Evolutionary conservation across 1,140 invertebrate species (phyloP).

Genomic region (Eupeodes corollae): DNA sequence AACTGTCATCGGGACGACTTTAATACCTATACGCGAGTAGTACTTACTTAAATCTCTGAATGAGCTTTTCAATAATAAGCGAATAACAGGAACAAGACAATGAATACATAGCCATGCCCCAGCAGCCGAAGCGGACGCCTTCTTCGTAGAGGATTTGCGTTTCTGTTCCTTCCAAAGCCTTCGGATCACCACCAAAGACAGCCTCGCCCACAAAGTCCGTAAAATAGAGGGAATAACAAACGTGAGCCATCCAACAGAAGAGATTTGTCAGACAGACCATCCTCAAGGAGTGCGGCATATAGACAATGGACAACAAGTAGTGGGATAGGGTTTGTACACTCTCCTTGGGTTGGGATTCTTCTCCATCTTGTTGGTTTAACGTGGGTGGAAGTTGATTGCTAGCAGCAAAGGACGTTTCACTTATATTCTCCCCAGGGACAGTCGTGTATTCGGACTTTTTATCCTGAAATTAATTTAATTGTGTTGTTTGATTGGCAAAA

Average conservation of each 20-base stretch:
- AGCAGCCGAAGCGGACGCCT: conserved; percentile 88
- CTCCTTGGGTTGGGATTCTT: not conserved
- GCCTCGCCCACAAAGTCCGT: conserved; percentile 95
- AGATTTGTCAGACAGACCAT: conserved; percentile 87
- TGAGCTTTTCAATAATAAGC: conserved; percentile 74
- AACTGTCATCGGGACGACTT: not conserved
- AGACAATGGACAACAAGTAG: conserved; percentile 78
- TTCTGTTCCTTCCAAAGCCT: conserved; percentile 53
- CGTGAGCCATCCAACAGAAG: conserved; percentile 96
- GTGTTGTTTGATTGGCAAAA: too few species aligned
- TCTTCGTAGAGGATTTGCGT: conserved; percentile 65
- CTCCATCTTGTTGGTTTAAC: not conserved
- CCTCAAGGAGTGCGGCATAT: conserved; percentile 76
- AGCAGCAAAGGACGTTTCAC: conserved; percentile 20
- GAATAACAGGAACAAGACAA: conserved; percentile 90
- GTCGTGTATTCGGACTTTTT: conserved; percentile 4
- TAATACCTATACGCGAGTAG: too few species aligned
- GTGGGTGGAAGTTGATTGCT: conserved; percentile 1
- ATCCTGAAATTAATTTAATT: not conserved
- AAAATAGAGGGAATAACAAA: conserved; percentile 93
- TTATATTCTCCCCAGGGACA: conserved; percentile 7
- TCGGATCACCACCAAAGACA: conserved; percentile 85
- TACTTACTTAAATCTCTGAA: conserved; percentile 64
- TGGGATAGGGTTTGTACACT: conserved; percentile 45
- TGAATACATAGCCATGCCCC: conserved; percentile 95